Evolutionary conservation across 2,888 invertebrate genomes (phyloP).

Genomic region (Tetragonisca angustula): DNA sequence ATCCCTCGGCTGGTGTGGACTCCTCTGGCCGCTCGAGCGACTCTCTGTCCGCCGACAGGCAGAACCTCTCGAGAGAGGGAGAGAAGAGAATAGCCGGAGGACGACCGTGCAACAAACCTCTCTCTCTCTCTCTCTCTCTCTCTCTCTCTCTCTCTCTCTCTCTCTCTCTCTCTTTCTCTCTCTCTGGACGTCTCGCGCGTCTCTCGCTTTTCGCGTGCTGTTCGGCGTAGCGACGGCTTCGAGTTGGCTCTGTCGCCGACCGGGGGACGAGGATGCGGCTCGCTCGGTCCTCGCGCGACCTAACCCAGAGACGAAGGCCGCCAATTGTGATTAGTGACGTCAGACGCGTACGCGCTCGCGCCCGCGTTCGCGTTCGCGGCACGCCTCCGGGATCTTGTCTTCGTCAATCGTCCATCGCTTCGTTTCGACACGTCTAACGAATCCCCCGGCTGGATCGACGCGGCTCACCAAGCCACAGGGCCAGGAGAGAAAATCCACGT

Average conservation of each 20-base stretch:
- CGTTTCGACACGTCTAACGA: conserved; percentile 1
- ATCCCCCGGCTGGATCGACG: background rate
- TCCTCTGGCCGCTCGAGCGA: conserved; percentile 40
- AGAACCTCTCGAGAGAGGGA: conserved; percentile 42
- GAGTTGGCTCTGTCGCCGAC: background rate
- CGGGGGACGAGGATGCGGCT: conserved; percentile 18
- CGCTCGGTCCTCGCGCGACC: conserved; percentile 29
- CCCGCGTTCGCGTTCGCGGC: conserved; percentile 22
- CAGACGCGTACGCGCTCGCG: conserved; percentile 27
- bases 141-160: too few relatives aligned
- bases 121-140: too few relatives aligned
- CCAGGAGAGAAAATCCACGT: too few relatives aligned
- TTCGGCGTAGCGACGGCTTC: background rate
- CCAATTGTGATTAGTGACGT: conserved; percentile 58
- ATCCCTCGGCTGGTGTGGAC: conserved; percentile 61
- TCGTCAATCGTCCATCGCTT: conserved; percentile 29
- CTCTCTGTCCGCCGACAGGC: conserved; percentile 12
- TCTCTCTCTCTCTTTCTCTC: conserved; percentile 16
- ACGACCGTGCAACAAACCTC: conserved; percentile 11
- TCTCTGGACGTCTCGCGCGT: background rate
- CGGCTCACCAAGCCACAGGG: too few relatives aligned
- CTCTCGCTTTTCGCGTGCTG: background rate
- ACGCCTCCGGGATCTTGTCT: conserved; percentile 40
- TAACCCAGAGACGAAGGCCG: conserved; percentile 41
- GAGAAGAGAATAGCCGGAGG: conserved; percentile 29